Base-by-base conservation (phyloP, 2,797 vertebrate genomes). In the Sitta carolinensis region DNA sequence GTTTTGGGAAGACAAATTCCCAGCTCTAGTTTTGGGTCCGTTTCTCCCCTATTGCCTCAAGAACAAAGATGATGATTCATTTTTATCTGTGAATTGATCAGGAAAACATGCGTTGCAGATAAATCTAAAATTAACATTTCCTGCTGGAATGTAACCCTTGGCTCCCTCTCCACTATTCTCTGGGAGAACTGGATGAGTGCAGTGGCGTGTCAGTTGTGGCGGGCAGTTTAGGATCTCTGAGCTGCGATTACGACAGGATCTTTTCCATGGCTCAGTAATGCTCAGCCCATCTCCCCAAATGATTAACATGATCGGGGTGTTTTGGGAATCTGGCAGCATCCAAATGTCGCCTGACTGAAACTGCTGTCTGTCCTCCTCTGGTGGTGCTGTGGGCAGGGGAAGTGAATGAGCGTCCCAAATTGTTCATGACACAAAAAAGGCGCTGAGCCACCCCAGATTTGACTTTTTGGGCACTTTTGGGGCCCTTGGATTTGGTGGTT, bases 101-200 rank as follows among this genome's bases (percentile, higher is more conserved):
- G 78, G 70, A 52, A 76, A 76, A 52, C n/a, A 10, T 40, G 36
- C n/a, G 3, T 70, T 74, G 40, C n/a, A 17, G 52, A 58, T 70
- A 74, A 59, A 91, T 55, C 73, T 85, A 79, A 93, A 95, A 84
- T 51, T 22, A 75, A 50, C 32, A 4, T 94, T 94, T 87, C 42
- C 63, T 80, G 67, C 72, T 81, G 42, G 55, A 87, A 21, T 15
- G 43, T 7, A 70, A 50, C 52, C 34, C 58, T 66, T 73, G 62
- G 47, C 75, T 89, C 64, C 55, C 52, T 70, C 5, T 1, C 23
- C 47, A 14, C 15, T 5, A 1, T 77, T 89, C 55, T 73, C 19
- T 5, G 67, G 79, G 69, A 67, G 47, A 36, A 4, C 30, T 4
- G 26, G 64, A 30, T 58, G 13, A 50, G 22, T 2, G 7, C 7